Conservation (phyloP, 2,113 vertebrate species). For the Eublepharis macularius region DNA sequence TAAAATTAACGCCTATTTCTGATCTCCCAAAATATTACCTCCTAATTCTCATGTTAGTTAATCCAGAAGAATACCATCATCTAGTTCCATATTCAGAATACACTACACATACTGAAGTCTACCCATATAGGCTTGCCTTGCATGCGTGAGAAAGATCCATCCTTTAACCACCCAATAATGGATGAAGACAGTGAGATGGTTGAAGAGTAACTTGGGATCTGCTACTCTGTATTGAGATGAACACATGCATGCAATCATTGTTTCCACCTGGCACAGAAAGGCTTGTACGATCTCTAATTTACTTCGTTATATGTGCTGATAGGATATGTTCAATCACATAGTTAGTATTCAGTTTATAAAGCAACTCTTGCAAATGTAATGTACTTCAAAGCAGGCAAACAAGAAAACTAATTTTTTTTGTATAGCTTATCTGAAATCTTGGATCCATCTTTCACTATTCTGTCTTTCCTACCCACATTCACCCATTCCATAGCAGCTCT, state of each 20-base stretch:
- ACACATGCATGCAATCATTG: not conserved
- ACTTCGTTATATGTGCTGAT: not conserved
- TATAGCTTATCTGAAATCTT: accelerated
- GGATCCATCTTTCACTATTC: not conserved
- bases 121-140: not conserved
- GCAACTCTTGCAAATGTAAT: not conserved
- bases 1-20: not conserved
- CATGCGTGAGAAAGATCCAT: not conserved
- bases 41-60: not conserved
- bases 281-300: not conserved
- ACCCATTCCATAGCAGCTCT: not conserved
- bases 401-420: accelerated
- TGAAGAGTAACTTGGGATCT: not conserved
- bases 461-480: not conserved
- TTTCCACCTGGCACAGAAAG: not conserved
- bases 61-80: not conserved
- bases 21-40: not conserved
- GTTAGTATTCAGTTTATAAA: not conserved
- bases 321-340: accelerated
- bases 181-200: not conserved
- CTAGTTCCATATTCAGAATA: not conserved
- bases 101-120: not conserved
- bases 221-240: not conserved
- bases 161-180: not conserved
- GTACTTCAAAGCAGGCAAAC: not conserved